Percentiles rank a stretch among this genome's conserved stretches.
These are phyloP conservation scores for Calephelis nemesis DNA, from an alignment of 1,140 invertebrate species.

Conservation along the genomic window DNA sequence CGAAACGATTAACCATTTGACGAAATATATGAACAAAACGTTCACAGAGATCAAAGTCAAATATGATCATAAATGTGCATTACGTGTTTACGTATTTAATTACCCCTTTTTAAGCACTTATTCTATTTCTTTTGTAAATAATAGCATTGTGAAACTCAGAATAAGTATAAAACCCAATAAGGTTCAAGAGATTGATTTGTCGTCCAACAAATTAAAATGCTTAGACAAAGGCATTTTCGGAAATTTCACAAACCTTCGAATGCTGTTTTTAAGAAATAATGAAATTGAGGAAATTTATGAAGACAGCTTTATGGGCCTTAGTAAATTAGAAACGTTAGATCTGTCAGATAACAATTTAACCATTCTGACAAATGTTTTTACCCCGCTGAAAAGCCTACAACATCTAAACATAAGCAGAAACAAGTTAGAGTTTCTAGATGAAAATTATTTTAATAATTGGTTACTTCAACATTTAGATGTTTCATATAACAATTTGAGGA, in stretches of 20 bases:
- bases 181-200: constrained; percentile 67
- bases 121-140: constrained; percentile 62
- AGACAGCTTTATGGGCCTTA: constrained; percentile 75
- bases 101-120: constrained; percentile 54
- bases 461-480: constrained; percentile 89
- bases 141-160: constrained; percentile 55
- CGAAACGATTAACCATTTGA: constrained; percentile 21
- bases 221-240: constrained; percentile 62
- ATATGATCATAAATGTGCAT: constrained; percentile 53
- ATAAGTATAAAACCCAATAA: constrained; percentile 52
- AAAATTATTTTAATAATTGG: constrained; percentile 77
- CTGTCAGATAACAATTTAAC: constrained; percentile 81
- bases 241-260: constrained; percentile 61
- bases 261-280: constrained; percentile 69
- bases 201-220: constrained; percentile 65
- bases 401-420: constrained; percentile 87
- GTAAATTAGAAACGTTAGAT: constrained; percentile 80
- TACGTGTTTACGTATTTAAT: constrained; percentile 49
- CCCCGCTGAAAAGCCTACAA: constrained; percentile 81
- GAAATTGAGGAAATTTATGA: constrained; percentile 57
- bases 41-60: constrained; percentile 46
- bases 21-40: constrained; percentile 54
- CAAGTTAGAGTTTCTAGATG: constrained; percentile 83
- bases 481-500: constrained; percentile 86
- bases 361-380: constrained; percentile 80